These are phyloP conservation scores for Prosapia bicincta DNA, from an alignment of 2,888 invertebrate species.

Conservation along the genomic window DNA sequence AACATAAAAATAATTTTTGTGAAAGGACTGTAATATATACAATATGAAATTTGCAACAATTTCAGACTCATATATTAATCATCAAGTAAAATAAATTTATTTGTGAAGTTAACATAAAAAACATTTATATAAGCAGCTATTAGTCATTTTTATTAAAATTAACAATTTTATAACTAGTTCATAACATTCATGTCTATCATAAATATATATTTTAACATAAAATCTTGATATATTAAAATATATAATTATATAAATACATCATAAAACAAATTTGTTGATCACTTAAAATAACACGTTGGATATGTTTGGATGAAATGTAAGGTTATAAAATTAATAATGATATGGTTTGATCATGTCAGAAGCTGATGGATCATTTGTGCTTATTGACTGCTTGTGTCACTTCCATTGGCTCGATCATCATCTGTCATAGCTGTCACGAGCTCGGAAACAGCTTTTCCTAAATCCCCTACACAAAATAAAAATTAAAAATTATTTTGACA, in stretches of 20 bases:
- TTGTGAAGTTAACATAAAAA: neutral
- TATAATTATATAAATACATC: no score
- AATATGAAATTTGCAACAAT: neutral
- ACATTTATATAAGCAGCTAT: neutral
- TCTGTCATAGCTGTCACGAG: constrained; percentile 87
- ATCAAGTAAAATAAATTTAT: neutral
- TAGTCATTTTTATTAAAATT: neutral
- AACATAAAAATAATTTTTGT: neutral
- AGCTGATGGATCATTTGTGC: neutral
- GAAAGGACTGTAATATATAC: neutral
- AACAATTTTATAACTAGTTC: neutral
- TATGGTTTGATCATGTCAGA: neutral
- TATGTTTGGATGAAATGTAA: neutral
- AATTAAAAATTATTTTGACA: constrained; percentile 23
- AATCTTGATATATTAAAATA: no score
- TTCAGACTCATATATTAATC: neutral
- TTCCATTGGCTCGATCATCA: constrained; percentile 48
- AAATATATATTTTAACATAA: neutral
- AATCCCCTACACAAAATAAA: constrained; percentile 61
- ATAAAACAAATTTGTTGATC: neutral
- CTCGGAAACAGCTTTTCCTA: constrained; percentile 83
- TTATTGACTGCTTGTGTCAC: constrained; percentile 18
- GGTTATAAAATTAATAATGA: neutral
- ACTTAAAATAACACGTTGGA: neutral
- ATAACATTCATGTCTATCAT: neutral